Base-by-base conservation (phyloP, 1,140 invertebrate species). In the Parasteatoda tepidariorum region DNA sequence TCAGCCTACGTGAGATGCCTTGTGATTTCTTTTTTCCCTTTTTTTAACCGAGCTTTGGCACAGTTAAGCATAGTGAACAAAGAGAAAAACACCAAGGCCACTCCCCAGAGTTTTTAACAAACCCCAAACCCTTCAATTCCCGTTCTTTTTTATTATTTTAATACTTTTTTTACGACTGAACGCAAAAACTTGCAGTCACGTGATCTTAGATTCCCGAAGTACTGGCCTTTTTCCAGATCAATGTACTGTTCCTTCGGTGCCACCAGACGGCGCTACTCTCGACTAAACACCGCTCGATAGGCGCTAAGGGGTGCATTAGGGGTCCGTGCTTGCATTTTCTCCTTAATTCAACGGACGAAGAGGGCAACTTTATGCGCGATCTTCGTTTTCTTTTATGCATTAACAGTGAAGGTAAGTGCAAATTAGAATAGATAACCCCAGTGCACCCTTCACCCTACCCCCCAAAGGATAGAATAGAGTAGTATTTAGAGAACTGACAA, bases 31-130 rank as follows among this genome's bases (percentile, higher is more conserved):
- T 34, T 59, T 61, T 68, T 33, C 67, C 62, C 31, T 48, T 3
- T 22, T 34, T 59, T 61, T 68, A 57, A 79, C 62, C 31, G 22
- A n/a, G 30, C 34, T 48, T 31, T 18, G 54, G 28, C 41, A 64
- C 76, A 34, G 76, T 38, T 59, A 79, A 34, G 38, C 48, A 57
- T 26, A 34, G 33, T 33, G 59, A 75, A 75, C 73, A 75, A 75
- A 41, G 34, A 28, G 24, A 48, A 75, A 74, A 64, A 48, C 18
- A 38, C 33, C 48, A 18, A 48, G 34, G 73, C 73, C 73, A 61
- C 67, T 82, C 78, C 78, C 78, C 28, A 38, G 78, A 82, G 78
- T 82, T 82, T 82, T 82, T 70, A 82, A 78, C 75, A 78, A 78
- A 78, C 55, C 74, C 74, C 64, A 67, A 79, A 79, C 78, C 78